Evolutionary conservation across 2,888 invertebrate genomes (phyloP).

Genomic region (Catocala sponsa): DNA sequence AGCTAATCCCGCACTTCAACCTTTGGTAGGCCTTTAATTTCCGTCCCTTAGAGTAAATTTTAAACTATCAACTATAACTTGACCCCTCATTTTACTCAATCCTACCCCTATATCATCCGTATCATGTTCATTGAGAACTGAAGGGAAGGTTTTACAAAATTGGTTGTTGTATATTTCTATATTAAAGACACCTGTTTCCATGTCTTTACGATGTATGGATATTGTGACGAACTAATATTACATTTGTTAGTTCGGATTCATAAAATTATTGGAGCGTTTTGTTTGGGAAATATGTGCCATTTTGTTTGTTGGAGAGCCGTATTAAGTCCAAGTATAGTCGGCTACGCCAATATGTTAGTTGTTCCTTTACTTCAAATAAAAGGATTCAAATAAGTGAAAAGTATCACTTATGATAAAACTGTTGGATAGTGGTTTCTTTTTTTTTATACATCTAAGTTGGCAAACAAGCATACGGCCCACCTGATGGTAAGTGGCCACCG

Average conservation of each 20-base stretch:
- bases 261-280: conserved; percentile 15
- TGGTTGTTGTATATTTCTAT: conserved; percentile 53
- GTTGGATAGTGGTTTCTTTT: too few species aligned
- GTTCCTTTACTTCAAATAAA: too few species aligned
- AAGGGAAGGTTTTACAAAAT: conserved; percentile 44
- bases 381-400: too few species aligned
- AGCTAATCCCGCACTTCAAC: conserved; percentile 63
- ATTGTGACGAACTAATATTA: conserved; percentile 47
- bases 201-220: conserved; percentile 54
- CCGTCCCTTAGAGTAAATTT: conserved; percentile 62
- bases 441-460: too few species aligned
- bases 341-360: too few species aligned
- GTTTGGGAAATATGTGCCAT: not conserved
- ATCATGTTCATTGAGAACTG: conserved; percentile 12
- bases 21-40: conserved; percentile 60
- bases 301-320: not conserved
- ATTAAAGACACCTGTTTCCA: conserved; percentile 62
- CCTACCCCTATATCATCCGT: conserved; percentile 9
- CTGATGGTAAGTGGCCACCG: too few species aligned
- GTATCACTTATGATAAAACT: too few species aligned
- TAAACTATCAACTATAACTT: conserved; percentile 56
- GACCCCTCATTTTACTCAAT: conserved; percentile 48
- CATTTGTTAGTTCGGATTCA: conserved; percentile 28
- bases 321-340: not conserved
- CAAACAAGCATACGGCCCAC: too few species aligned